Percentiles rank a stretch among this genome's conserved stretches.
Conservation (phyloP, 2,888 invertebrate genomes). For the Griposia aprilina region DNA sequence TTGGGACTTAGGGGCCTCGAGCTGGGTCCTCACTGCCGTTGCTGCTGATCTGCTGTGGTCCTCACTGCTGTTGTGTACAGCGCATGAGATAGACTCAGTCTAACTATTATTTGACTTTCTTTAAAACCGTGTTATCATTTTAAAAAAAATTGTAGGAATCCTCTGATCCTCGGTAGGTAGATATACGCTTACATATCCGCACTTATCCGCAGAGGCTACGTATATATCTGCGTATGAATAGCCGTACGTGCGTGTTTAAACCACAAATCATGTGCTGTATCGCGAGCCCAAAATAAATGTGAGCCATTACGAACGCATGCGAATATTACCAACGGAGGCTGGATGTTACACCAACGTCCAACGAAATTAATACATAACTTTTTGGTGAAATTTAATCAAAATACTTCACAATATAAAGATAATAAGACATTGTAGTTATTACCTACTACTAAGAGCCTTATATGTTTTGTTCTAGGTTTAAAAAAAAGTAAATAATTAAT, state of each 20-base stretch:
- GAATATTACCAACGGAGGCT: slow-evolving; percentile 47
- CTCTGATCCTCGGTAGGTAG: slow-evolving; percentile 1
- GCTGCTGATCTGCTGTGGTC: too few relatives aligned
- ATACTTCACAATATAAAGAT: background rate
- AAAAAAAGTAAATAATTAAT: background rate
- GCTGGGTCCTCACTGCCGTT: too few relatives aligned
- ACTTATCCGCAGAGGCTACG: slow-evolving; percentile 39
- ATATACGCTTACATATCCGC: slow-evolving; percentile 20
- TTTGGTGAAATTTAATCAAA: background rate
- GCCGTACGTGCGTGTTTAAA: slow-evolving; percentile 57
- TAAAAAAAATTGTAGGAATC: background rate
- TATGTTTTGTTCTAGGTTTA: background rate
- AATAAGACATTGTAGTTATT: background rate
- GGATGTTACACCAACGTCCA: slow-evolving; percentile 35
- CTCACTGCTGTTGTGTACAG: background rate
- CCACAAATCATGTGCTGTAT: slow-evolving; percentile 71
- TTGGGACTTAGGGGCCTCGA: background rate
- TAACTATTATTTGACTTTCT: background rate
- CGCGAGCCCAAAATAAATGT: slow-evolving; percentile 67
- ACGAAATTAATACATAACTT: background rate
- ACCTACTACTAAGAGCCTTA: background rate
- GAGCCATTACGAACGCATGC: slow-evolving; percentile 62
- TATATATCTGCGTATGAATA: slow-evolving; percentile 52
- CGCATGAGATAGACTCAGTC: background rate
- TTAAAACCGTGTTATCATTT: background rate